A percentile compares a stretch with the other conserved stretches of the same genome.
Evolutionary conservation across 2,888 invertebrate species (phyloP).

Genomic region (Cistogaster globosa): DNA sequence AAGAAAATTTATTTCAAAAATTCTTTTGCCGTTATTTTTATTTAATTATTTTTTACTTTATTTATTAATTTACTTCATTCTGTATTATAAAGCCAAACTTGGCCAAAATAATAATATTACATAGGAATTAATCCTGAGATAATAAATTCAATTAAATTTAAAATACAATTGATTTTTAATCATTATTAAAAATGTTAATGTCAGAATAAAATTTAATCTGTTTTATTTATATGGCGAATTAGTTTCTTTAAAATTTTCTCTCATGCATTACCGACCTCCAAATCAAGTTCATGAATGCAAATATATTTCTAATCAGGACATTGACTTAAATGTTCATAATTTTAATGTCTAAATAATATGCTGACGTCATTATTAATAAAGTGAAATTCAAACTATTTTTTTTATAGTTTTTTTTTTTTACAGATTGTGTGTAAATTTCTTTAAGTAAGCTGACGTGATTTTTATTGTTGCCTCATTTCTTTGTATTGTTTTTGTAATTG

Average conservation of each 20-base stretch:
- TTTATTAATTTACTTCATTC: no score
- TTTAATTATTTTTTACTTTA: no score
- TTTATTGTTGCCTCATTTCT: constrained; percentile 33
- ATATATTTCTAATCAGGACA: constrained; percentile 52
- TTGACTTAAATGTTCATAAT: constrained; percentile 46
- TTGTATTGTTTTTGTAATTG: constrained; percentile 8
- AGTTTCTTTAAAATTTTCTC: neutral
- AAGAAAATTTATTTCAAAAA: no score
- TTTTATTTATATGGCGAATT: neutral
- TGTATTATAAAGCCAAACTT: no score
- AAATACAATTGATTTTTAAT: no score
- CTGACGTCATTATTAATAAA: constrained; percentile 63
- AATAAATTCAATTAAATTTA: no score
- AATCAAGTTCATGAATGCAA: neutral
- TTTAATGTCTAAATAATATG: constrained; percentile 31
- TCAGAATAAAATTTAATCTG: neutral
- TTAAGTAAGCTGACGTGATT: neutral
- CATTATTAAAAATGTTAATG: neutral
- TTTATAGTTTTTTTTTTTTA: no score
- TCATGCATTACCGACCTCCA: neutral
- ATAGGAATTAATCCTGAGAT: no score
- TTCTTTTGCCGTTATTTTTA: no score
- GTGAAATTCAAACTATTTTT: constrained; percentile 61
- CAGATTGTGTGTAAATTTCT: constrained; percentile 23
- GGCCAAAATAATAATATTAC: no score